Conservation (phyloP, 2,113 vertebrate genomes). For the Eira barbara region DNA sequence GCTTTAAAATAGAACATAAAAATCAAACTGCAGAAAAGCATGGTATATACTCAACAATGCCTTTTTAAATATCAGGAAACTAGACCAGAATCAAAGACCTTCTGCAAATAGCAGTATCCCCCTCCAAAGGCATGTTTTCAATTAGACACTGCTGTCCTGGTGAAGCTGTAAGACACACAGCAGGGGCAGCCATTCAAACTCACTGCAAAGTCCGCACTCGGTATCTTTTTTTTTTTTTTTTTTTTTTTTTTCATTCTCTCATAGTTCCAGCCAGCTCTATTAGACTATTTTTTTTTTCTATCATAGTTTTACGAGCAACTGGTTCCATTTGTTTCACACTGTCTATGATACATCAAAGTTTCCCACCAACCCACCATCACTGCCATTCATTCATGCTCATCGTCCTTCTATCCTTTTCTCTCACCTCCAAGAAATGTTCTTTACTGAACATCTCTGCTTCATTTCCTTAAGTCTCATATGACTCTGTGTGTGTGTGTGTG, state of each 20-base stretch:
- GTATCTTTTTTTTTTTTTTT: neutral
- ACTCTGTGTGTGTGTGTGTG: neutral
- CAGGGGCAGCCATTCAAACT: neutral
- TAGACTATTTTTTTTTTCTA: neutral
- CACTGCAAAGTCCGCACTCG: neutral
- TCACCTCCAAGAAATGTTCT: neutral
- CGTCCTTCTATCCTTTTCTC: neutral
- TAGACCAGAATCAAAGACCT: constrained; percentile 25
- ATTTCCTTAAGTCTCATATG: neutral
- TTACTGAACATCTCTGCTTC: neutral
- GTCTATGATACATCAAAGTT: neutral
- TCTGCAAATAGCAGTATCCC: neutral
- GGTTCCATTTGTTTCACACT: neutral
- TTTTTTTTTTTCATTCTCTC: no score
- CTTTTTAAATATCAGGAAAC: constrained; percentile 34
- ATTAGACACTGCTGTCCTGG: neutral
- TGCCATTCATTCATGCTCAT: neutral
- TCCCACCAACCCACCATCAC: neutral
- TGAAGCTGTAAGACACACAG: neutral
- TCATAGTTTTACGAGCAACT: neutral
- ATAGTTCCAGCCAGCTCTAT: neutral
- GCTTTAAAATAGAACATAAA: constrained; percentile 58
- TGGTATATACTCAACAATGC: constrained; percentile 27
- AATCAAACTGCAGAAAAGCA: constrained; percentile 18
- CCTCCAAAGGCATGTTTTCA: neutral